Conservation (phyloP, 2,113 vertebrate species). For the Tenebrosternarchus preto region DNA sequence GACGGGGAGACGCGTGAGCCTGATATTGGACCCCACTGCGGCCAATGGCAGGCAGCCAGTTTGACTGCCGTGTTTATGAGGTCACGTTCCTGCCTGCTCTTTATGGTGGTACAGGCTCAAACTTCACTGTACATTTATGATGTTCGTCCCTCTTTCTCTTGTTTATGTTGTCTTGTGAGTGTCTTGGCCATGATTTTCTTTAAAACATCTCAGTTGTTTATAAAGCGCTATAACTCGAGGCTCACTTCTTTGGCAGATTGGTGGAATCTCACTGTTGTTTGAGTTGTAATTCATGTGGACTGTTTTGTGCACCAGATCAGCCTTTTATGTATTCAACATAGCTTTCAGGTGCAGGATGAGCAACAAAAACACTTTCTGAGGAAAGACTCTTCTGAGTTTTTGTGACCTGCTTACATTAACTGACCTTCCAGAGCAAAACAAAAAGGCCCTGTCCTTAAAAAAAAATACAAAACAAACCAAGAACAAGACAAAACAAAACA, state of each 20-base stretch:
- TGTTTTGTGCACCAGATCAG: background rate
- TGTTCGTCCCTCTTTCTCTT: conserved; percentile 17
- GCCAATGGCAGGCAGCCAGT: conserved; percentile 36
- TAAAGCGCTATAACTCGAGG: background rate
- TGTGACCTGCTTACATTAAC: conserved; percentile 64
- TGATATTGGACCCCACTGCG: conserved; percentile 41
- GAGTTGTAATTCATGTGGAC: background rate
- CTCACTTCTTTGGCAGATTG: too few relatives aligned
- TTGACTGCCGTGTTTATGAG: conserved; percentile 28
- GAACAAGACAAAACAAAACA: background rate
- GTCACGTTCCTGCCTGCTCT: conserved; percentile 52
- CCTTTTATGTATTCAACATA: background rate
- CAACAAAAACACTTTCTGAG: conserved; percentile 63
- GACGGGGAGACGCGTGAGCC: conserved; percentile 37
- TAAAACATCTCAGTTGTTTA: background rate
- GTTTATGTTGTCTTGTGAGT: background rate
- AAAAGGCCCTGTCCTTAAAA: too few relatives aligned
- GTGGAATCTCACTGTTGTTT: too few relatives aligned
- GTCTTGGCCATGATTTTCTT: background rate
- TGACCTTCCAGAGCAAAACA: background rate
- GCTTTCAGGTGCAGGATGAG: conserved; percentile 54
- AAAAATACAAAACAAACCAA: background rate
- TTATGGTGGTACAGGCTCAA: conserved; percentile 40
- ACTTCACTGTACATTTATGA: conserved; percentile 47
- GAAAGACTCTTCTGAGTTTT: conserved; percentile 61